phyloP scores from a whole-genome alignment of 2,888 invertebrate genomes.

The Machimus atricapillus region DNA sequence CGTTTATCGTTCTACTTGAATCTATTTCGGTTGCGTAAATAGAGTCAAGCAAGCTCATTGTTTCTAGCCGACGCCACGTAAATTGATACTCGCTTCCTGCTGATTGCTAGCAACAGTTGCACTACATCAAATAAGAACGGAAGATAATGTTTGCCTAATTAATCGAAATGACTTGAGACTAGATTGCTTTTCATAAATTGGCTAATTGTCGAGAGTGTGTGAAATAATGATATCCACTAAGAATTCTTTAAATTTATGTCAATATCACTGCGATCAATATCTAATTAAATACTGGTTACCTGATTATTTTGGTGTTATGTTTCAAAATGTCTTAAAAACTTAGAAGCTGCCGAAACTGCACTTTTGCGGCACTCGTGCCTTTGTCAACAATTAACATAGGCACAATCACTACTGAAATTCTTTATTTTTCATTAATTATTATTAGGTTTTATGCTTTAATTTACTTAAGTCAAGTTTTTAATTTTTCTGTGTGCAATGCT shows the following conservation, averaged over 20 bases:
- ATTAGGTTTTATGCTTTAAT: background rate
- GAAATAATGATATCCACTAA: background rate
- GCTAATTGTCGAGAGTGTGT: background rate
- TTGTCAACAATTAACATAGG: background rate
- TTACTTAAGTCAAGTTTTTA: background rate
- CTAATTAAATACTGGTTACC: background rate
- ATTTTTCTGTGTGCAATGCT: background rate
- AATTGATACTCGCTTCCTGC: background rate
- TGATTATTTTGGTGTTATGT: background rate
- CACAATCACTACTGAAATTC: background rate
- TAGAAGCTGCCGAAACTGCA: background rate
- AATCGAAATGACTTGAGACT: background rate
- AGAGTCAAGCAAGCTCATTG: constrained; percentile 18
- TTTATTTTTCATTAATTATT: background rate
- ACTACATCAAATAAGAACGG: background rate
- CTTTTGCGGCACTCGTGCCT: background rate
- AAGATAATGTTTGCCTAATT: background rate
- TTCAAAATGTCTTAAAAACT: background rate
- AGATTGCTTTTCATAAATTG: background rate
- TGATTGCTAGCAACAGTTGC: constrained; percentile 5
- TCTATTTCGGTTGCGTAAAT: background rate
- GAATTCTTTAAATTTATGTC: background rate
- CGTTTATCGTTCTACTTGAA: background rate
- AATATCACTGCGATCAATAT: background rate
- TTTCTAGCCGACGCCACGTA: background rate